Conservation (phyloP, 2,797 vertebrate species). For the Siniperca undulata region DNA sequence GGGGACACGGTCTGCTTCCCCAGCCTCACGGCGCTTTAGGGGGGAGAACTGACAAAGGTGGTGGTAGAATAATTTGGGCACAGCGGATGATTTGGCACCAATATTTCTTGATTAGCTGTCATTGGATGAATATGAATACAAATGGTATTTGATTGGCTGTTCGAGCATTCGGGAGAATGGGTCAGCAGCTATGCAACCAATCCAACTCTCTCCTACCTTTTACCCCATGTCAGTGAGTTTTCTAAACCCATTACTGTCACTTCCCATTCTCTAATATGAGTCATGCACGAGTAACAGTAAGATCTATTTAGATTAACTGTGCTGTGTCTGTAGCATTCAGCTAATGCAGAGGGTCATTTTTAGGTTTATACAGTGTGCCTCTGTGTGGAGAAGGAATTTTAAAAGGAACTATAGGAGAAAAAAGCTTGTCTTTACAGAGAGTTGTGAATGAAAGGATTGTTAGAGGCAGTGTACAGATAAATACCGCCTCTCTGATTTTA, state of each 20-base stretch:
- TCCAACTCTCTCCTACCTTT: constrained; percentile 45
- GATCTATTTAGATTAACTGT: constrained; percentile 49
- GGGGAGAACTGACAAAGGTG: constrained; percentile 45
- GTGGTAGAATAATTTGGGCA: constrained; percentile 58
- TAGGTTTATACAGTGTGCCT: background rate
- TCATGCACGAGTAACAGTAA: constrained; percentile 43
- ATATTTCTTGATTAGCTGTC: constrained; percentile 60
- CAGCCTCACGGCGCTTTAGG: constrained; percentile 49
- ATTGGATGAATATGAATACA: constrained; percentile 64
- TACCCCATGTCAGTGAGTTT: constrained; percentile 63
- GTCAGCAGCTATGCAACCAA: constrained; percentile 22
- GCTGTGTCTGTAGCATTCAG: constrained; percentile 10
- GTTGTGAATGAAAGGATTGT: constrained; percentile 65
- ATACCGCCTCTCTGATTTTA: constrained; percentile 56
- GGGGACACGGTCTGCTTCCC: constrained; percentile 64
- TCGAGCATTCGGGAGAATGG: constrained; percentile 29
- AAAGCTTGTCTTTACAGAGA: constrained; percentile 45
- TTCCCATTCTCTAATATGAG: constrained; percentile 42
- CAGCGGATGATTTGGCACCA: constrained; percentile 58
- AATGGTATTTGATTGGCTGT: constrained; percentile 69
- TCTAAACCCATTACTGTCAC: constrained; percentile 67
- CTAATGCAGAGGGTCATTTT: constrained; percentile 27
- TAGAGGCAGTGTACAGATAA: constrained; percentile 45
- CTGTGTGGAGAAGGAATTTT: constrained; percentile 31
- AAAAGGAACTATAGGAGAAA: constrained; percentile 12